Base-by-base conservation (phyloP, 2,797 vertebrate species). In the Bryconaethiops microstoma region DNA sequence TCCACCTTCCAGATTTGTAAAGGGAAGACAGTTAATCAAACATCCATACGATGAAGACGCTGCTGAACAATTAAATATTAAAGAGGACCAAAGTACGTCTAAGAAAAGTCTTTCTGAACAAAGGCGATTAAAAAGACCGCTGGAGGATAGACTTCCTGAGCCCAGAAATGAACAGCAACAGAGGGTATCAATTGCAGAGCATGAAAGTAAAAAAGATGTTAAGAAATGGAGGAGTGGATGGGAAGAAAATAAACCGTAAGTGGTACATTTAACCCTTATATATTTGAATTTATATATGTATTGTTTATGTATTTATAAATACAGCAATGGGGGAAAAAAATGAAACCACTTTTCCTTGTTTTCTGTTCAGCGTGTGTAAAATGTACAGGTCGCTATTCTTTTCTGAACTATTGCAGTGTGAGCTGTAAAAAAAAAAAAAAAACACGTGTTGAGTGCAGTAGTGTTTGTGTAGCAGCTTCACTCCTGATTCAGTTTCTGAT, bases 241-340 rank as follows among this genome's bases (percentile, higher is more conserved):
- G 97, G 97, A 98, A 89, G 98, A 98, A 89, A 97, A 89, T 88
- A 99, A 99, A 91, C 95, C 93, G 98, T 99, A 93, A 95, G 95
- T 92, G 76, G 29, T 63, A 16, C 14, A 55, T 69, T 23, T 23
- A 14, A 16, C n/a, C n/a, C n/a, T n/a, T n/a, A 42, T 7, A 42
- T 42, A 4, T 42, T 42, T n/a, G n/a, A n/a, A n/a, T n/a, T n/a
- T n/a, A n/a, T n/a, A n/a, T 42, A 4, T 69, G 12, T 35, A 50
- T 52, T 23, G 29, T n/a, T 14, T n/a, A 39, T 1, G 55, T 52
- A n/a, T n/a, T n/a, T n/a, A n/a, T n/a, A n/a, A n/a, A n/a, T n/a
- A n/a, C n/a, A n/a, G n/a, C n/a, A n/a, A n/a, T n/a, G n/a, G n/a
- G n/a, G n/a, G n/a, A n/a, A n/a, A n/a, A n/a, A n/a, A n/a, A n/a